Base-by-base conservation (phyloP, 2,888 invertebrate genomes). In the Aromia moschata region DNA sequence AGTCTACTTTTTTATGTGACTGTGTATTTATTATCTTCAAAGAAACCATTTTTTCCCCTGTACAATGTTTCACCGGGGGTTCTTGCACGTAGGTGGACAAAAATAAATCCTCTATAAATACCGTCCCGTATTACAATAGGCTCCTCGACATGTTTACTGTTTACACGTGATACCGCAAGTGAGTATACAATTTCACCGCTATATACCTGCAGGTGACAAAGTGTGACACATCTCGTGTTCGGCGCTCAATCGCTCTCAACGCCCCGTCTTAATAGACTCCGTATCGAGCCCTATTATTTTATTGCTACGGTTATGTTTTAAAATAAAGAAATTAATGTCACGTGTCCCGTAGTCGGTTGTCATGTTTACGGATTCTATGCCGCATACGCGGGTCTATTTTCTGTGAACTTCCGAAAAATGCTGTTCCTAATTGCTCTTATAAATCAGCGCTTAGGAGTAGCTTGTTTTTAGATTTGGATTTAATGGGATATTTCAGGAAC, bases 41-140 rank as follows among this genome's bases (percentile, higher is more conserved):
- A n/a, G n/a, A n/a, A n/a, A n/a, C n/a, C n/a, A n/a, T n/a, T n/a
- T n/a, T n/a, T n/a, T n/a, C n/a, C n/a, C n/a, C n/a, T n/a, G n/a
- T n/a, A n/a, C n/a, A n/a, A n/a, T n/a, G n/a, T n/a, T n/a, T n/a
- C n/a, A n/a, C n/a, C n/a, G n/a, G n/a, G n/a, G n/a, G n/a, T n/a
- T n/a, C n/a, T n/a, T n/a, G n/a, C n/a, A n/a, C n/a, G 25, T 25
- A 3, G 7, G 7, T 7, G 12, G 7, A 49, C 37, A 36, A 49
- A 49, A 49, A 49, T 49, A 49, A 20, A 11, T 15, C 7, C 18
- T 20, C 47, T 49, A 49, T 49, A 49, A 49, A 49, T 49, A 37
- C 2, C 17, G 37, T 17, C 7, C 37, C 12, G 18, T 18, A 37
- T 37, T 49, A 37, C 37, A 49, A 49, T 49, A 20, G 47, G 37